Base-by-base conservation (phyloP, 2,113 vertebrate genomes). In the Xiphophorus hellerii region DNA sequence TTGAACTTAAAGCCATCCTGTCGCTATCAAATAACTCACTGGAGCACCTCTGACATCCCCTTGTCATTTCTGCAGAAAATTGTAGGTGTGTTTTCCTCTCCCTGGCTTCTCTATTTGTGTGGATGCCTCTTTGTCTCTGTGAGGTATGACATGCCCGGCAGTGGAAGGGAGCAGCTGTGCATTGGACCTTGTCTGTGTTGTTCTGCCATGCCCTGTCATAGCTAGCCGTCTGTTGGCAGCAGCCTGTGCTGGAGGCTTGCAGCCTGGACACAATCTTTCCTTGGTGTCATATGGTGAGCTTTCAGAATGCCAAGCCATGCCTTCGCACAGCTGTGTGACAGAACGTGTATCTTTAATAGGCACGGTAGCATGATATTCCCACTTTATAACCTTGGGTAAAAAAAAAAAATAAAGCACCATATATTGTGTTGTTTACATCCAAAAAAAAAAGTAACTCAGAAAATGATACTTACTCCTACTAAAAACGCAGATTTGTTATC, bases 201-300 rank as follows among this genome's bases (percentile, higher is more conserved):
- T 76, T 88, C 84, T 91, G 90, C 91, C 92, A 89, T 88, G 80
- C 85, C 90, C 87, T 87, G 91, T 92, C 92, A 91, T 84, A 80
- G 91, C 84, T 83, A 89, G 86, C 88, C 83, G 87, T 89, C 89
- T 92, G 92, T 86, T 88, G 89, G 92, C 88, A 84, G 92, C 84
- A 83, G 85, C 73, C 76, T 83, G 78, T 64, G 87, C 86, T 88
- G 77, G 86, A 91, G 88, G 86, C 83, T 83, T 84, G 73, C 80
- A 88, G 86, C 82, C 84, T 66, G 82, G 84, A 71, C 68, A 37
- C 81, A 74, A 74, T 87, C 81, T 87, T 88, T 86, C 75, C 82
- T 84, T 64, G 37, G 74, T 87, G 89, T 92, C 88, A 84, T 88
- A 90, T 87, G 90, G 83, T 77, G 82, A 87, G 86, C 88, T 89